Conservation (phyloP, 1,140 invertebrate species). For the Cyclina sinensis region DNA sequence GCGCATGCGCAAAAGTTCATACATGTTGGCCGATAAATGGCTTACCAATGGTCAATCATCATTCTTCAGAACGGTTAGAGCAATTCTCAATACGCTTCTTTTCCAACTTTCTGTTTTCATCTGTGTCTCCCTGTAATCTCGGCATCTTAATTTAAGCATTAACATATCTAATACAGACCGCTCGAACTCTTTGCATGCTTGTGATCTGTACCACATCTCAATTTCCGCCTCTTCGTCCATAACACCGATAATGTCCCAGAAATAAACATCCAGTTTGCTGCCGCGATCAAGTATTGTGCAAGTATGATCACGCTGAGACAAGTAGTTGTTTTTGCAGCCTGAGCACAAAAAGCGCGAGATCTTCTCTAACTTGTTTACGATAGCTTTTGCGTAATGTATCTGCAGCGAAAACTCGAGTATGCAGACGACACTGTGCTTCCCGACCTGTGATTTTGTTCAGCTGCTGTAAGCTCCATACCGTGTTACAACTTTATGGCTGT, state of each 20-base stretch:
- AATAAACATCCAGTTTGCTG: background rate
- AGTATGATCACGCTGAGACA: background rate
- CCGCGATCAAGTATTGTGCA: background rate
- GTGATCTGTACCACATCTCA: background rate
- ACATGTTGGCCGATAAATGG: no score
- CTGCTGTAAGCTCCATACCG: no score
- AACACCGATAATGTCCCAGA: background rate
- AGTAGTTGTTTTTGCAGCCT: background rate
- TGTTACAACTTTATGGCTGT: no score
- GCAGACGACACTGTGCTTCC: no score
- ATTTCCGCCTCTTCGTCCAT: background rate
- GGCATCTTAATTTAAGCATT: background rate
- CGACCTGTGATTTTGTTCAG: no score
- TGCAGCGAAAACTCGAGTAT: no score
- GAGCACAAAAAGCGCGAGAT: background rate
- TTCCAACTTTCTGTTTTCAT: background rate
- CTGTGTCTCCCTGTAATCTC: background rate
- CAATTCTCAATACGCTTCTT: background rate
- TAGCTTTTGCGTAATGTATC: background rate
- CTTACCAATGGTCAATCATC: no score
- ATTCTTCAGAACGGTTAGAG: background rate
- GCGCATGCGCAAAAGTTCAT: no score
- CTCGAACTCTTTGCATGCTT: background rate
- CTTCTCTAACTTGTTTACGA: background rate
- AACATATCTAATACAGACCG: background rate